A percentile compares a stretch with the other conserved stretches of the same genome.
Conservation (phyloP, 2,888 invertebrate species). For the Ormyrus labotus region DNA sequence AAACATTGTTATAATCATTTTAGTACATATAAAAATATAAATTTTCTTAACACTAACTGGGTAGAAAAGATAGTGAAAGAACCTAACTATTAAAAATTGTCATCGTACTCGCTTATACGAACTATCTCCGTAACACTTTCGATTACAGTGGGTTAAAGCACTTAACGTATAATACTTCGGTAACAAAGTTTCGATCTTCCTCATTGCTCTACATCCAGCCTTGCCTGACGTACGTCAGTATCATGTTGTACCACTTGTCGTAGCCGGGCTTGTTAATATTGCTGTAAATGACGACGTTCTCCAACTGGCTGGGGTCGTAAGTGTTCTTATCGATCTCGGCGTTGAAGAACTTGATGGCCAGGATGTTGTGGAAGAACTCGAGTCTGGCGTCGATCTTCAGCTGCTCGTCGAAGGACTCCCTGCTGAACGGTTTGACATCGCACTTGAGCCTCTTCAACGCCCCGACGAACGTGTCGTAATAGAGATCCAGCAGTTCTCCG, state of each 20-base stretch:
- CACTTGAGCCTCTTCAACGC: conserved; percentile 74
- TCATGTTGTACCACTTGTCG: conserved; percentile 52
- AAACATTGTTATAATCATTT: no score
- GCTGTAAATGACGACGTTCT: conserved; percentile 35
- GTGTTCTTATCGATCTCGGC: conserved; percentile 47
- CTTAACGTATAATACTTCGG: no score
- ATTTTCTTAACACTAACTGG: no score
- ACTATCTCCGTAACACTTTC: no score
- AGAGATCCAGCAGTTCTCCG: conserved; percentile 77
- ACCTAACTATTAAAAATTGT: no score
- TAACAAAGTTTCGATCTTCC: no score
- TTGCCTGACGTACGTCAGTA: conserved; percentile 28
- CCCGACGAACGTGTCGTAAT: conserved; percentile 77
- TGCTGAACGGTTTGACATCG: conserved; percentile 64
- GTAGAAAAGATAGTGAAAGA: no score
- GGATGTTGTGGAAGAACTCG: conserved; percentile 65
- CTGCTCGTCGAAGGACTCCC: conserved; percentile 62
- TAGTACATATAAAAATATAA: no score
- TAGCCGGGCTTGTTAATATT: conserved; percentile 22
- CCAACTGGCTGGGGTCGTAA: conserved; percentile 42
- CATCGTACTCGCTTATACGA: no score
- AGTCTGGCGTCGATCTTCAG: conserved; percentile 60
- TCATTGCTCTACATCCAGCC: conserved; percentile 37
- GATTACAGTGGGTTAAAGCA: no score
- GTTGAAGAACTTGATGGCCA: conserved; percentile 52